Conservation (phyloP, 2,888 invertebrate genomes). For the Ophioninae sp. region DNA sequence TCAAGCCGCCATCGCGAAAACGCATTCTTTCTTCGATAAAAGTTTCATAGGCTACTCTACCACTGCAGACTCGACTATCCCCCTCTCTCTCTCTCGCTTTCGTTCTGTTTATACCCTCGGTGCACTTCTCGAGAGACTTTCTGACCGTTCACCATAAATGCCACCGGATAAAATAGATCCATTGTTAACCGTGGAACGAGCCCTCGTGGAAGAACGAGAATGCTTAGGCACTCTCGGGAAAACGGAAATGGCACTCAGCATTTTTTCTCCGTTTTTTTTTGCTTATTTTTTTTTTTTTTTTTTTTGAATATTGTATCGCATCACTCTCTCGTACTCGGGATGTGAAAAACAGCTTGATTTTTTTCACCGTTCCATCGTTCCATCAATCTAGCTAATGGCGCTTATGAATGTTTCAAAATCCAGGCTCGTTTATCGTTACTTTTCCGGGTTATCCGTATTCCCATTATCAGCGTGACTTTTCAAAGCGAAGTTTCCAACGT, state of each 20-base stretch:
- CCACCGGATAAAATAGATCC: conserved; percentile 65
- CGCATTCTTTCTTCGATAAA: conserved; percentile 67
- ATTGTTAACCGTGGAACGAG: conserved; percentile 54
- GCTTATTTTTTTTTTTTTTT: background rate
- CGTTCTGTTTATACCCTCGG: background rate
- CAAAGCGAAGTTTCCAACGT: no score
- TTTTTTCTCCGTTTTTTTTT: conserved; percentile 44
- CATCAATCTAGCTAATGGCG: conserved; percentile 23
- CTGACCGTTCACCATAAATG: conserved; percentile 66
- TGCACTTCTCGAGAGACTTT: conserved; percentile 52
- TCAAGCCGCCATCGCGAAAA: conserved; percentile 60
- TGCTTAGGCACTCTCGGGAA: conserved; percentile 55
- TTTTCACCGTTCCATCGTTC: conserved; percentile 27
- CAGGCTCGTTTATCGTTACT: background rate
- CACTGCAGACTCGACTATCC: conserved; percentile 22
- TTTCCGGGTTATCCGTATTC: background rate
- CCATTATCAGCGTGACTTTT: background rate
- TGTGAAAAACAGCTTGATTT: conserved; percentile 21
- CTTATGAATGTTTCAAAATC: conserved; percentile 24
- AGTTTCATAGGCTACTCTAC: conserved; percentile 65
- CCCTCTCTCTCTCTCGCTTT: background rate
- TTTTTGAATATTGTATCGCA: conserved; percentile 53
- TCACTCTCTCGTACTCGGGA: conserved; percentile 49
- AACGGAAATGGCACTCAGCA: conserved; percentile 58
- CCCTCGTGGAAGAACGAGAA: conserved; percentile 42